Conservation (phyloP, 2,113 vertebrate genomes). For the Tylochromis polylepis region DNA sequence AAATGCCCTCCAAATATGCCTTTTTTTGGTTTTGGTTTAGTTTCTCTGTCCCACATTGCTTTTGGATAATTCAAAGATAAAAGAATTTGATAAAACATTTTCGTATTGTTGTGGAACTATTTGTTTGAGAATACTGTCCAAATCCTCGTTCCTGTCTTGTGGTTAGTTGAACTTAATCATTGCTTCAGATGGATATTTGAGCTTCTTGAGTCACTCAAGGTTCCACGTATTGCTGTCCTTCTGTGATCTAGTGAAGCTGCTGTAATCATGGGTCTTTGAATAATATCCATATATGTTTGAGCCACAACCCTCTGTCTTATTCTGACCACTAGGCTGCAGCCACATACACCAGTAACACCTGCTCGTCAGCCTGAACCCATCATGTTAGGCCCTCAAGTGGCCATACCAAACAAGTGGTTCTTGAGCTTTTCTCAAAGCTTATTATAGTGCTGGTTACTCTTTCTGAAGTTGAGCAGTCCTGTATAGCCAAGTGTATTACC, state of each 20-base stretch:
- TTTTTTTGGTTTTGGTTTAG: accelerated
- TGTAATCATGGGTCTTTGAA: neutral
- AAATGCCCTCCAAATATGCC: neutral
- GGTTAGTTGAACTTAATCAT: neutral
- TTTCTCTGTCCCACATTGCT: too few relatives aligned
- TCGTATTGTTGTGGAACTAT: too few relatives aligned
- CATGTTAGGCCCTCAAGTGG: neutral
- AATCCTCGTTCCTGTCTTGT: neutral
- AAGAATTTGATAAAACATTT: too few relatives aligned
- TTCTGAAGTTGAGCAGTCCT: neutral
- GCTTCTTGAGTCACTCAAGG: neutral
- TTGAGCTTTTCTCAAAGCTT: neutral
- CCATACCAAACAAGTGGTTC: neutral
- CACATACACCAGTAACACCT: neutral
- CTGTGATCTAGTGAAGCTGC: neutral
- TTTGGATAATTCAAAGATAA: too few relatives aligned
- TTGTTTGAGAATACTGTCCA: too few relatives aligned
- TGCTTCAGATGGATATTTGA: neutral
- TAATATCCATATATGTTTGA: neutral
- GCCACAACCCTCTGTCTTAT: neutral
- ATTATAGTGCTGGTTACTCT: neutral
- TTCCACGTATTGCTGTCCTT: neutral
- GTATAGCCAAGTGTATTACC: neutral
- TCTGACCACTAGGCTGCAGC: neutral
- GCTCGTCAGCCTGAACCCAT: neutral